Evolutionary conservation across 2,113 vertebrate genomes (phyloP), one percentile per base, ranked within the genome.

Genomic region (Nipponia nippon): DNA sequence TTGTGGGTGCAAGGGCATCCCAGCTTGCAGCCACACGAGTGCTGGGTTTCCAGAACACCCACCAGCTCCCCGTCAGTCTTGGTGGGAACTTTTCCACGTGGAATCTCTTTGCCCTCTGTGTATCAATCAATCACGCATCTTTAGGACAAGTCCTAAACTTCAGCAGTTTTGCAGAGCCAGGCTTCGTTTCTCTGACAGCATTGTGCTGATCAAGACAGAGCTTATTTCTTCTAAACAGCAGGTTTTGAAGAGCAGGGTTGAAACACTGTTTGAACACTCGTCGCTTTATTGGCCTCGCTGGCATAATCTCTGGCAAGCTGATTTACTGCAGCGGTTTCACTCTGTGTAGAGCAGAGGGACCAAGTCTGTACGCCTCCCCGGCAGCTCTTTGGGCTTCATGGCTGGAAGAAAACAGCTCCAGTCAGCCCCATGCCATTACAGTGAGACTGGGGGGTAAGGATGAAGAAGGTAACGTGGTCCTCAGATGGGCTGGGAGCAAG

Each of bases 251-350:
- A 65, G 58, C 40, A 47, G 67, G 16, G 7, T 49, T 89, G 76
- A 88, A 83, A 72, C n/a, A 83, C 49, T 76, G 53, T 81, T 92
- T 69, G 87, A 96, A 69, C 62, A 61, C 34, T 92, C 0, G 0
- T 42, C 83, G 49, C 47, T 85, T 85, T 93, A 83, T 76, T 92
- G 38, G 82, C 47, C 88, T 93, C 46, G 0, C 70, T 76, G 85
- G 56, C 52, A 20, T 83, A 56, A 92, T 79, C 47, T 90, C 70
- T 47, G 27, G 83, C 38, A 85, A 93, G 9, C n/a, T 90, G 65
- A 93, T 93, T 83, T 92, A 92, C 66, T 72, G 78, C 58, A 56
- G 52, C 27, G 0, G 0, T 85, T 93, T 89, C 63, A 22, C 52
- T 55, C 13, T 7, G 26, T 38, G 38, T 23, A 47, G 44, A 75